Percentiles rank a stretch among this genome's conserved stretches.
phyloP scores from a whole-genome alignment of 2,888 invertebrate genomes.

The Idaea biselata region DNA sequence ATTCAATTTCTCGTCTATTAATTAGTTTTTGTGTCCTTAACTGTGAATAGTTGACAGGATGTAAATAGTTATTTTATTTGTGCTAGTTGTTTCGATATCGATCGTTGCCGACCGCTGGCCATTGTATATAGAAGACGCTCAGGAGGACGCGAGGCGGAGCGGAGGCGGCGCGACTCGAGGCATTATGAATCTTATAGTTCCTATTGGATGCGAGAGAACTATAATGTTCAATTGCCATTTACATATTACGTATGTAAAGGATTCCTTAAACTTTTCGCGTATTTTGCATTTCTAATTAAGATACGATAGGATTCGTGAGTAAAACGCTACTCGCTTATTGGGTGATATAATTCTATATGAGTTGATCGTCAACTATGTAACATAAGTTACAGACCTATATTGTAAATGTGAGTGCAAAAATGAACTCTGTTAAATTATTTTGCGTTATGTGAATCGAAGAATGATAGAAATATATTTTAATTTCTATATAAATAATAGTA shows the following conservation, averaged over 20 bases:
- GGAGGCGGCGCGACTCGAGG: slow-evolving; percentile 54
- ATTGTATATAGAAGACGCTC: slow-evolving; percentile 52
- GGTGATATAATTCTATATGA: slow-evolving; percentile 79
- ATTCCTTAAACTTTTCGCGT: slow-evolving; percentile 79
- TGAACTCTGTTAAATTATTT: slow-evolving; percentile 82
- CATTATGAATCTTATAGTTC: slow-evolving; percentile 81
- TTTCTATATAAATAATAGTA: slow-evolving; percentile 77
- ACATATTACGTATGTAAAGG: slow-evolving; percentile 53
- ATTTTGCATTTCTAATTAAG: slow-evolving; percentile 80
- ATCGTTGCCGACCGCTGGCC: slow-evolving; percentile 46
- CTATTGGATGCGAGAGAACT: slow-evolving; percentile 79
- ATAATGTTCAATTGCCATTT: slow-evolving; percentile 79
- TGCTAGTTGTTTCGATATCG: slow-evolving; percentile 71
- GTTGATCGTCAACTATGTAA: slow-evolving; percentile 74
- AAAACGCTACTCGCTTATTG: slow-evolving; percentile 76
- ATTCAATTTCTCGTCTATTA: slow-evolving; percentile 65
- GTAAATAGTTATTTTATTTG: slow-evolving; percentile 72
- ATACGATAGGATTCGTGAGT: slow-evolving; percentile 74
- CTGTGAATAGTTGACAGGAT: slow-evolving; percentile 65
- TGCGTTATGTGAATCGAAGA: slow-evolving; percentile 81
- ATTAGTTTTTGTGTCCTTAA: slow-evolving; percentile 67
- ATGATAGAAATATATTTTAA: slow-evolving; percentile 81
- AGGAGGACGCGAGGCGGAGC: slow-evolving; percentile 24
- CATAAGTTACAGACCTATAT: slow-evolving; percentile 74
- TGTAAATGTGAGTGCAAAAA: slow-evolving; percentile 81